These are phyloP conservation scores for Plebejus anna DNA, from an alignment of 2,888 invertebrate species.

Conservation along the genomic window DNA sequence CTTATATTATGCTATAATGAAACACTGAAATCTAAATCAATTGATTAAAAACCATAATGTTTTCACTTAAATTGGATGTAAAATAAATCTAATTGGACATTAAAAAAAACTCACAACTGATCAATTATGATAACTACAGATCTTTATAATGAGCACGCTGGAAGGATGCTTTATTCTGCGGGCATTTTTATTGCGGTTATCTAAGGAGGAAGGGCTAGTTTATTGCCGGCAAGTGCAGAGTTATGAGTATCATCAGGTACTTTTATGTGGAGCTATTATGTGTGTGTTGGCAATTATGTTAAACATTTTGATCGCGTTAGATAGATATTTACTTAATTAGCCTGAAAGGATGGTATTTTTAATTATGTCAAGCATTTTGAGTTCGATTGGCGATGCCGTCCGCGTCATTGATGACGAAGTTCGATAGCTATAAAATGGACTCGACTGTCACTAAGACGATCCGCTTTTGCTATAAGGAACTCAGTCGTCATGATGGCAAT, in stretches of 20 bases:
- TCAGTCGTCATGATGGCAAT: too few relatives aligned
- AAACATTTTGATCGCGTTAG: neutral
- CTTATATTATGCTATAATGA: neutral
- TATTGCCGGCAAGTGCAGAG: neutral
- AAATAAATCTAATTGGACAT: neutral
- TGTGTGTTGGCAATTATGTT: neutral
- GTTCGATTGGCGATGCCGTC: too few relatives aligned
- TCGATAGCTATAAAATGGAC: too few relatives aligned
- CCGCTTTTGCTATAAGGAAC: too few relatives aligned
- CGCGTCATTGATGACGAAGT: too few relatives aligned
- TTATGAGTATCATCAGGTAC: slow-evolving; percentile 4
- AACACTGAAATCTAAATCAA: neutral
- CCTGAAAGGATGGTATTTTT: neutral
- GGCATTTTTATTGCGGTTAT: neutral
- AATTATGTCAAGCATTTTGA: too few relatives aligned
- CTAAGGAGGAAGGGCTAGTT: slow-evolving; percentile 1
- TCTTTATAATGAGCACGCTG: neutral
- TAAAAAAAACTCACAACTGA: neutral
- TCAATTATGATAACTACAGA: slow-evolving; percentile 1
- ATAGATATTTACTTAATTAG: neutral
- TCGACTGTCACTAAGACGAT: too few relatives aligned
- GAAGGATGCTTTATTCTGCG: neutral
- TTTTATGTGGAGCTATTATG: neutral
- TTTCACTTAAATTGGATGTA: neutral
- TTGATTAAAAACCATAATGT: neutral